Percentiles rank a stretch among this genome's conserved stretches.
Evolutionary conservation across 2,113 vertebrate species (phyloP).

Genomic region (Crotalus horridus): DNA sequence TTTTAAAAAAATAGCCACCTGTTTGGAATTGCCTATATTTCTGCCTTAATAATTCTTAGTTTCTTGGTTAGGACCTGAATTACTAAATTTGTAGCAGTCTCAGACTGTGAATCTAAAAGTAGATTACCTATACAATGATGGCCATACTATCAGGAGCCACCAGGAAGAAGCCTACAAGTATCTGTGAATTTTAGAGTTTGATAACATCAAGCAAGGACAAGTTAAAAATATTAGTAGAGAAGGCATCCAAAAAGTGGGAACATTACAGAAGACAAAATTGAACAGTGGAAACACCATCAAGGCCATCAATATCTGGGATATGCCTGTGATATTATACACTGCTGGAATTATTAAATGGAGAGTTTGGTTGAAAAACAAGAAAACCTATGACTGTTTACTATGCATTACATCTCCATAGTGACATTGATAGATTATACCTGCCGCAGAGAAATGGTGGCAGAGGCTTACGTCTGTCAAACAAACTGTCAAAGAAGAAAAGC

Average conservation of each 20-base stretch:
- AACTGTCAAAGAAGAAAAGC: neutral
- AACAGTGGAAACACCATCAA: neutral
- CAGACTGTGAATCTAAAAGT: neutral
- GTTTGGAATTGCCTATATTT: no score
- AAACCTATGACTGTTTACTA: neutral
- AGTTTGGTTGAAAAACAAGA: neutral
- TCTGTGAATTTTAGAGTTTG: neutral
- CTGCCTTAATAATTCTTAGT: neutral
- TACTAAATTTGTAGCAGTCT: neutral
- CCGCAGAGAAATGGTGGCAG: neutral
- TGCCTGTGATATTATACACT: no score
- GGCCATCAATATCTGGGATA: no score
- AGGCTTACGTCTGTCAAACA: neutral
- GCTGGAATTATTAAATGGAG: no score
- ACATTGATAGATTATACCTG: neutral
- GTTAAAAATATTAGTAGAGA: neutral
- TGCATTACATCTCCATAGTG: neutral
- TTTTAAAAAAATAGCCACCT: neutral
- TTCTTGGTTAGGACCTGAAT: neutral
- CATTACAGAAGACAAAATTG: neutral
- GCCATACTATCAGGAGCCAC: neutral
- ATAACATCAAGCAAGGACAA: neutral
- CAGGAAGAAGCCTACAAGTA: neutral
- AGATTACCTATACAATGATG: neutral
- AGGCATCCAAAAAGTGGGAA: neutral